Percentiles rank a stretch among this genome's conserved stretches.
phyloP scores from a whole-genome alignment of 2,797 vertebrate species.

The Muraenolepis orangiensis region DNA sequence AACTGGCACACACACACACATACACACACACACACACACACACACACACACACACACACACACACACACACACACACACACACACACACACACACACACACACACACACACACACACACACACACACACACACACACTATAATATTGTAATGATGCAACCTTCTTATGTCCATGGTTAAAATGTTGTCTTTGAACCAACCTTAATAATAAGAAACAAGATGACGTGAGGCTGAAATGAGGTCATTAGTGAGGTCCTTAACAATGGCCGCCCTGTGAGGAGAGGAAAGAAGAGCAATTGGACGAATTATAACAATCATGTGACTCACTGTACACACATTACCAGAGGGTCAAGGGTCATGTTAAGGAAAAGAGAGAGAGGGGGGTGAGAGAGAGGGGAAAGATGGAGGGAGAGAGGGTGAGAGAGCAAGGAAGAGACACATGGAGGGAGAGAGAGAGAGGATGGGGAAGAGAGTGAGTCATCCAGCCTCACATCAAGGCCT shows the following conservation, averaged over 20 bases:
- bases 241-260: neutral
- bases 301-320: neutral
- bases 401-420: no score
- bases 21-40: no score
- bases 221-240: neutral
- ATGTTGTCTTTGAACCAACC: neutral
- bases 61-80: neutral
- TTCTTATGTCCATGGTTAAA: no score
- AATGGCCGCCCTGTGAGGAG: neutral
- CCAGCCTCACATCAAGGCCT: neutral
- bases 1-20: neutral
- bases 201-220: neutral
- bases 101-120: no score
- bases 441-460: neutral
- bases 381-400: no score
- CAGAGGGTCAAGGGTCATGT: neutral
- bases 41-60: no score
- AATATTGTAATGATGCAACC: neutral
- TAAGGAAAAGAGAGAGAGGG: neutral
- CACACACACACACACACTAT: neutral
- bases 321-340: neutral
- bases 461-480: neutral
- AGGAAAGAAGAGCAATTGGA: neutral
- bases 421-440: no score
- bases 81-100: neutral